Conservation (phyloP, 2,888 invertebrate species). For the Tolmerus cingulatus region DNA sequence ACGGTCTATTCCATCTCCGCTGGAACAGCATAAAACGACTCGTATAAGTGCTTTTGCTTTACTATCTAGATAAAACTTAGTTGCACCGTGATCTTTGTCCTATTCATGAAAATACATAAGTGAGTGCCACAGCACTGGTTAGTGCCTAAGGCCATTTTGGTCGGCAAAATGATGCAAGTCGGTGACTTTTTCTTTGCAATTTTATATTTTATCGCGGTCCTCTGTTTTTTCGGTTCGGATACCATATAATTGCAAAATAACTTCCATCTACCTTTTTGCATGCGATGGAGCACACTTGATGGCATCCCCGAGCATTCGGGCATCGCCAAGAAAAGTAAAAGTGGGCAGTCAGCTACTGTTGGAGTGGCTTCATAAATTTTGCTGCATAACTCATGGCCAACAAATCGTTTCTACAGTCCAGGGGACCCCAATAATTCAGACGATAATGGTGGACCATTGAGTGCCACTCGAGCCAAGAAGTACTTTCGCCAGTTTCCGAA, state of each 20-base stretch:
- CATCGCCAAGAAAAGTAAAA: background rate
- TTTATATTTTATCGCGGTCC: background rate
- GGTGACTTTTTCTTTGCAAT: background rate
- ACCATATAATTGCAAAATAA: background rate
- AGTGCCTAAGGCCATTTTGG: background rate
- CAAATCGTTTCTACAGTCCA: background rate
- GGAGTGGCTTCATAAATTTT: background rate
- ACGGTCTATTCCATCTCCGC: background rate
- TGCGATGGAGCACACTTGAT: background rate
- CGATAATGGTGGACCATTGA: background rate
- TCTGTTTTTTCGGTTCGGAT: background rate
- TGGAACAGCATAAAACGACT: background rate
- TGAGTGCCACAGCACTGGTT: background rate
- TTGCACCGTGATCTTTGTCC: background rate
- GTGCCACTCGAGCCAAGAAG: background rate
- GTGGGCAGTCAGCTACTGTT: background rate
- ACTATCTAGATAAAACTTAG: background rate
- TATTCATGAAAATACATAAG: background rate
- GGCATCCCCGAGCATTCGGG: background rate
- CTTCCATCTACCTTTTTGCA: background rate
- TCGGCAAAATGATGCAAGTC: background rate
- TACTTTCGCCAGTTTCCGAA: background rate
- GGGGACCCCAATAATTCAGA: background rate
- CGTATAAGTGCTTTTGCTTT: background rate
- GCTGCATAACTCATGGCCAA: background rate